A percentile compares a stretch with the other conserved stretches of the same genome.
Evolutionary conservation across 1,140 invertebrate species (phyloP).

Genomic region (Delia radicum): DNA sequence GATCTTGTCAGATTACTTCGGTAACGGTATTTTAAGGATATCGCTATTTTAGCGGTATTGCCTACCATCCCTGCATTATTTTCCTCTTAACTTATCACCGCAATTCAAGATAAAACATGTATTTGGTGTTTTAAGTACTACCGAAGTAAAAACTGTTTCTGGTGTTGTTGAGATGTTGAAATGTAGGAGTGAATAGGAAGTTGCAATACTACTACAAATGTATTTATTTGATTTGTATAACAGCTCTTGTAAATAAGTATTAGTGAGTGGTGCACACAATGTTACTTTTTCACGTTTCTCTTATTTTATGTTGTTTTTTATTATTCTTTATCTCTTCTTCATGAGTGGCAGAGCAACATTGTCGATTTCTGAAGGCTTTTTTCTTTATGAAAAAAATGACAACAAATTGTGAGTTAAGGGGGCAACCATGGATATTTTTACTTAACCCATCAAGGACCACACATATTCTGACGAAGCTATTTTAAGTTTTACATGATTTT

Average conservation of each 20-base stretch:
- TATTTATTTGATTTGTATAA: not conserved
- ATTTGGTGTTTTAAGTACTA: not conserved
- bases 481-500: too few species aligned
- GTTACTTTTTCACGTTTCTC: not conserved
- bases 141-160: not conserved
- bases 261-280: not conserved
- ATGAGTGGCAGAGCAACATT: not conserved
- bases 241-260: not conserved
- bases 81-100: conserved; percentile 4
- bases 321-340: not conserved
- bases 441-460: too few species aligned
- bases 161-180: too few species aligned
- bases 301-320: not conserved
- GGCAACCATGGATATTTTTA: not conserved
- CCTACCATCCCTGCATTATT: too few species aligned
- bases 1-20: too few species aligned
- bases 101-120: not conserved
- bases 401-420: not conserved
- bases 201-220: not conserved
- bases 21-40: too few species aligned
- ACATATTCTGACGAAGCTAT: too few species aligned
- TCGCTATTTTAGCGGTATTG: too few species aligned
- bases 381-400: not conserved
- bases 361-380: not conserved
- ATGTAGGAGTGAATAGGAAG: too few species aligned